Evolutionary conservation across 23 tunicate genomes (phyloP).

Genomic region (Halocynthia roretzi): DNA sequence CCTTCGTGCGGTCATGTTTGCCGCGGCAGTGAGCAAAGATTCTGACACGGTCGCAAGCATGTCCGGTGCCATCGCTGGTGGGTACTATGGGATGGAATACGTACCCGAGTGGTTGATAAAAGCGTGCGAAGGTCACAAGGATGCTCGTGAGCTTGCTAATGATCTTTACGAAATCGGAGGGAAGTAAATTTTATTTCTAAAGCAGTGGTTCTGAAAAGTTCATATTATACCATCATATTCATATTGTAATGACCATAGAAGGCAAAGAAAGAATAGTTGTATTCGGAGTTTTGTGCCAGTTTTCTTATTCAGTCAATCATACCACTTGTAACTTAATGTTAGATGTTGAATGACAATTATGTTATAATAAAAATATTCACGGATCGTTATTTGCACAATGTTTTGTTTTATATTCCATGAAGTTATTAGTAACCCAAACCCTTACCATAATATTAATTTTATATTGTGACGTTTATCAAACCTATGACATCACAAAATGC

Average conservation of each 20-base stretch:
- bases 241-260: too few species aligned
- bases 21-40: constrained; percentile 59
- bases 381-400: too few species aligned
- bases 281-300: constrained; percentile 22
- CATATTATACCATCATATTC: neutral
- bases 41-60: constrained; percentile 66
- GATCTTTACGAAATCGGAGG: constrained; percentile 15
- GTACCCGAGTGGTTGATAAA: constrained; percentile 40
- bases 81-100: constrained; percentile 35
- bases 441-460: too few species aligned
- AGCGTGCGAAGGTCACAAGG: constrained; percentile 32
- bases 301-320: neutral
- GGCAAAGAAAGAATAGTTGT: neutral
- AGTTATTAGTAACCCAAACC: too few species aligned
- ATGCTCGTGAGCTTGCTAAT: constrained; percentile 27
- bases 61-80: constrained; percentile 76
- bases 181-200: neutral
- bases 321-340: too few species aligned
- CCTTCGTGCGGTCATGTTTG: constrained; percentile 35
- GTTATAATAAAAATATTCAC: too few species aligned
- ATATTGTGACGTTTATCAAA: too few species aligned
- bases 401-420: too few species aligned
- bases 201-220: neutral
- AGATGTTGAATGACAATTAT: too few species aligned
- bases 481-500: too few species aligned